Evolutionary conservation across 2,113 vertebrate species (phyloP), one percentile per base, ranked within the genome.

Genomic region (Oplegnathus fasciatus): DNA sequence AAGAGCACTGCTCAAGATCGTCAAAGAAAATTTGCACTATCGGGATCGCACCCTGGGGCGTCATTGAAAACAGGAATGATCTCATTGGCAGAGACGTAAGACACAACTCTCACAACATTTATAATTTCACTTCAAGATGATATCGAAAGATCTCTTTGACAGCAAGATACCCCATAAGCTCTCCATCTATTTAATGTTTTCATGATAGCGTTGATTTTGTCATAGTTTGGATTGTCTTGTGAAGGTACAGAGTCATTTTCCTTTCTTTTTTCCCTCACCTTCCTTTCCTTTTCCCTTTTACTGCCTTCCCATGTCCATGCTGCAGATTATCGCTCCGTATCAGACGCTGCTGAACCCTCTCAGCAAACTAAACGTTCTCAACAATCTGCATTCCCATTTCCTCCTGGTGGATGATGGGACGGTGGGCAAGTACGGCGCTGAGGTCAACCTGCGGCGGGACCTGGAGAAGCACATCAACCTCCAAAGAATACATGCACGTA

Each of bases 11-110:
- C 81, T 98, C 98, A 89, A 96, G 96, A 94, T 99, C 98, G 81
- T 97, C 98, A 86, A 97, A 97, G 93, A 99, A 99, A 94, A 99
- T 99, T 96, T 99, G 98, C 95, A 98, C 98, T 92, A 97, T 99
- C 62, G 98, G 98, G 74, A 97, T 99, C 75, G 98, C 98, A 81
- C 97, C 98, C 0, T 99, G 98, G 98, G 98, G 98, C 91, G 97
- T 99, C 79, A 99, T 99, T 91, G 98, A 99, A 94, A 99, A 99
- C 96, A 96, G 98, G 92, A 99, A 98, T 20, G 98, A 99, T 93
- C 97, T 99, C 85, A 96, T 99, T 75, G 98, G 98, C 92, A 97
- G 96, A 98, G 98, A 99, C 86, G 98, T 99, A 95, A 99, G 98
- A 68, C 20, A 26, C 37, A 55, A 10, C 26, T 61, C 26, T 14